These are phyloP conservation scores for Axea sp. DNA, from an alignment of 2,888 invertebrate genomes.

Conservation along the genomic window DNA sequence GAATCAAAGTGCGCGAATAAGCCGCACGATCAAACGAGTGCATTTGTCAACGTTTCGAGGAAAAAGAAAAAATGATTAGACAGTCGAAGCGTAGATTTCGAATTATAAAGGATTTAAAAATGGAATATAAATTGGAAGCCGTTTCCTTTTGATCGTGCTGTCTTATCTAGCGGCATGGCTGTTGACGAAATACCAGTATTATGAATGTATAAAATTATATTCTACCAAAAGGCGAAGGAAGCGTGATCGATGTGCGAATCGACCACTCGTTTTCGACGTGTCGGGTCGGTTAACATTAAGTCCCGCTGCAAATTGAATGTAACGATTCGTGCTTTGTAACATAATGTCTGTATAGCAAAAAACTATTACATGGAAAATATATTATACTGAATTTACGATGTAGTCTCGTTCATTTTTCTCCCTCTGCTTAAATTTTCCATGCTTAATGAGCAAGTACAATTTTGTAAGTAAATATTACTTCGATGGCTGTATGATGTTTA, in stretches of 20 bases:
- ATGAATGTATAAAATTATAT: slow-evolving; percentile 78
- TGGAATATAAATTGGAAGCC: slow-evolving; percentile 40
- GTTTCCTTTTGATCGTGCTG: slow-evolving; percentile 62
- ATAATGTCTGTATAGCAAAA: slow-evolving; percentile 80
- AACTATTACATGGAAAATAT: slow-evolving; percentile 80
- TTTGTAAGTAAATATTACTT: no score
- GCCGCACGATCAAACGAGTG: slow-evolving; percentile 34
- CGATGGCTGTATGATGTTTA: no score
- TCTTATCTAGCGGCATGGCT: slow-evolving; percentile 65
- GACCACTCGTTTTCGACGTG: slow-evolving; percentile 43
- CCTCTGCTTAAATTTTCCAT: not conserved
- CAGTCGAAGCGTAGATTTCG: slow-evolving; percentile 11
- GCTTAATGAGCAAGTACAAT: no score
- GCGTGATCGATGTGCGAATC: slow-evolving; percentile 62
- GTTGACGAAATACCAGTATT: slow-evolving; percentile 78
- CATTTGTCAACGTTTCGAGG: not conserved
- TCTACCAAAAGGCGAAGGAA: slow-evolving; percentile 63
- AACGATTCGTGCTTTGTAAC: slow-evolving; percentile 79
- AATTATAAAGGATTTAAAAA: slow-evolving; percentile 24
- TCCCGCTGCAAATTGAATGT: slow-evolving; percentile 72
- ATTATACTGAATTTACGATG: slow-evolving; percentile 79
- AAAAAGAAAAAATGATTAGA: slow-evolving; percentile 25
- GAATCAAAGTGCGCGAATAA: slow-evolving; percentile 43
- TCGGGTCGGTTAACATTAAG: slow-evolving; percentile 62
- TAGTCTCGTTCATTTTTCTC: not conserved